Conservation (phyloP, 2,797 vertebrate species). For the Sebastes flavidus region DNA sequence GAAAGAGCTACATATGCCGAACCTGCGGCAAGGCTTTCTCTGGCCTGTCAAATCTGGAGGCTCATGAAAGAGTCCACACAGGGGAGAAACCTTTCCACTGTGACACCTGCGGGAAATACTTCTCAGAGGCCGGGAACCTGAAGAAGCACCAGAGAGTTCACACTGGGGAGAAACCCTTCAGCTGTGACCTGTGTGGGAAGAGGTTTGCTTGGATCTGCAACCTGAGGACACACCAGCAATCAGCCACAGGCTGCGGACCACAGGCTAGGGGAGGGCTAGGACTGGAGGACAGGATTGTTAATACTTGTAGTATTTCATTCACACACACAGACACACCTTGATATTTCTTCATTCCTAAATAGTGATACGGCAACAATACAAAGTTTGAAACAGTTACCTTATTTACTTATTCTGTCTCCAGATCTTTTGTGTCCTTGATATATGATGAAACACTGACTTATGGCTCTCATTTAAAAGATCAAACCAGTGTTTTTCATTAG, state of each 20-base stretch:
- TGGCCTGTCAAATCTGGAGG: slow-evolving; percentile 77
- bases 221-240: slow-evolving; percentile 80
- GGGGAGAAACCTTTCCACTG: slow-evolving; percentile 81
- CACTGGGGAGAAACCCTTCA: slow-evolving; percentile 81
- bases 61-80: slow-evolving; percentile 80
- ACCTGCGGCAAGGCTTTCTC: slow-evolving; percentile 80
- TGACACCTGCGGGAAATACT: slow-evolving; percentile 76
- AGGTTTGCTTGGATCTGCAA: slow-evolving; percentile 83
- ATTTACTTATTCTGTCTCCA: neutral
- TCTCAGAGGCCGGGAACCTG: slow-evolving; percentile 82
- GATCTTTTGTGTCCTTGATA: neutral
- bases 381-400: neutral
- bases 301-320: neutral
- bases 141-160: slow-evolving; percentile 84
- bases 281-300: neutral
- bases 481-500: neutral
- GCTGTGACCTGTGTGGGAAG: slow-evolving; percentile 78
- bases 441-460: neutral
- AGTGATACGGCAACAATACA: neutral
- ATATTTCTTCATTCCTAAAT: neutral
- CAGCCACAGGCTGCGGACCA: slow-evolving; percentile 61
- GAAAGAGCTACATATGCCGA: slow-evolving; percentile 70
- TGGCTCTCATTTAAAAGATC: neutral
- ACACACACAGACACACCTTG: neutral
- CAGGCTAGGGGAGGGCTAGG: slow-evolving; percentile 6